These are phyloP conservation scores for Urocolius indicus DNA, from an alignment of 2,113 vertebrate genomes.

Conservation along the genomic window DNA sequence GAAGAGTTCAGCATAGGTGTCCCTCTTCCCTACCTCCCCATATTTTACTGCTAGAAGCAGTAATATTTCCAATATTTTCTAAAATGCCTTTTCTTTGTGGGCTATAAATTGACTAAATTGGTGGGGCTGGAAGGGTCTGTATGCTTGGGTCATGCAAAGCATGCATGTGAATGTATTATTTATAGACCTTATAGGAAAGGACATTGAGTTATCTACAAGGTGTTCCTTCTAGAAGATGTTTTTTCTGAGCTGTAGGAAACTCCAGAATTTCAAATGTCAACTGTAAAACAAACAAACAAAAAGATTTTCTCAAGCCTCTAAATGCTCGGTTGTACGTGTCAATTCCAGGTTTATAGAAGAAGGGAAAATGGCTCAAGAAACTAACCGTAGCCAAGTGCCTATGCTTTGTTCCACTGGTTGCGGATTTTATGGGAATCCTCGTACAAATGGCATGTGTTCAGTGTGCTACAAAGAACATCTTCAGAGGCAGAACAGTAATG, in stretches of 20 bases:
- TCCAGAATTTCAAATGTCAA: neutral
- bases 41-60: neutral
- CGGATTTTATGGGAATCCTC: conserved; percentile 90
- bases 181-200: neutral
- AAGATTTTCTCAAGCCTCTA: neutral
- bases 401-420: conserved; percentile 91
- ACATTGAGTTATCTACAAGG: neutral
- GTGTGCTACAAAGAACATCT: conserved; percentile 92
- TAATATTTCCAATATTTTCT: neutral
- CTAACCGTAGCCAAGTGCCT: conserved; percentile 90
- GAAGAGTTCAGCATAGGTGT: neutral
- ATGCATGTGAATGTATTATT: neutral
- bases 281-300: neutral
- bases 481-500: conserved; percentile 87
- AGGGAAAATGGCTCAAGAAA: conserved; percentile 90
- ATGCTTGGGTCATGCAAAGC: neutral
- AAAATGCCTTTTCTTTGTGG: neutral
- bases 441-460: conserved; percentile 90
- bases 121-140: neutral
- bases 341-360: conserved; percentile 76
- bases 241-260: neutral
- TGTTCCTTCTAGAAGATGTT: neutral
- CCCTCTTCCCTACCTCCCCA: neutral
- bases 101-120: neutral
- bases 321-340: neutral